Evolutionary conservation across 2,888 invertebrate species (phyloP), one percentile per base, ranked within the genome.

Genomic region (Icerya purchasi): DNA sequence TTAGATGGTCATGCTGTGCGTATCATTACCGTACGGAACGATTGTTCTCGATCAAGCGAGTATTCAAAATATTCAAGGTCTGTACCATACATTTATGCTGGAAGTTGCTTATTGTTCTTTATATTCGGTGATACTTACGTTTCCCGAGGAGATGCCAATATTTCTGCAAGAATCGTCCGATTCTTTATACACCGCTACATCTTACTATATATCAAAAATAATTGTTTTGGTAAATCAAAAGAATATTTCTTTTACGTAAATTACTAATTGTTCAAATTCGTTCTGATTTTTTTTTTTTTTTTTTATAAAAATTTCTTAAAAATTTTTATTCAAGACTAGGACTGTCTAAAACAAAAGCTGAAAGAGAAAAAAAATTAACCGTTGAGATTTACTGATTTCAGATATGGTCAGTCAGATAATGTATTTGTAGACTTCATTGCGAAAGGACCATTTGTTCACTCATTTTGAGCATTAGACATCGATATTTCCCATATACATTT

Each of bases 1-100:
- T n/a, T n/a, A 80, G 82, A 76, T 78, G 65, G 81, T 81, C 62
- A 79, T 80, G 1, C 67, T 78, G 19, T 74, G 80, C 60, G 73
- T 82, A 61, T 77, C 79, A 0, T 72, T 78, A 8, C 80, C 81
- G 22, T 84, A 81, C 68, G 72, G 77, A 55, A 62, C 62, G n/a
- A 75, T 78, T 49, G 75, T 76, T 56, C 66, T 79, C 52, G 78
- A 81, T 61, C 66, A 66, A 62, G 63, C 64, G 20, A 65, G 66
- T 18, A 65, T 67, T 24, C 67, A 67, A 59, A 66, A 63, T 58
- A 22, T 66, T 36, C 65, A 66, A 59, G 67, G 67, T 51, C 60
- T 66, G 21, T 64, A 65, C 56, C 65, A 66, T 55, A 61, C 64
- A n/a, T 62, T 65, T 22, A 64, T 66, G 20, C 63, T 65, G 50